Conservation (phyloP, 2,888 invertebrate species). For the Onthophagus sagittarius region DNA sequence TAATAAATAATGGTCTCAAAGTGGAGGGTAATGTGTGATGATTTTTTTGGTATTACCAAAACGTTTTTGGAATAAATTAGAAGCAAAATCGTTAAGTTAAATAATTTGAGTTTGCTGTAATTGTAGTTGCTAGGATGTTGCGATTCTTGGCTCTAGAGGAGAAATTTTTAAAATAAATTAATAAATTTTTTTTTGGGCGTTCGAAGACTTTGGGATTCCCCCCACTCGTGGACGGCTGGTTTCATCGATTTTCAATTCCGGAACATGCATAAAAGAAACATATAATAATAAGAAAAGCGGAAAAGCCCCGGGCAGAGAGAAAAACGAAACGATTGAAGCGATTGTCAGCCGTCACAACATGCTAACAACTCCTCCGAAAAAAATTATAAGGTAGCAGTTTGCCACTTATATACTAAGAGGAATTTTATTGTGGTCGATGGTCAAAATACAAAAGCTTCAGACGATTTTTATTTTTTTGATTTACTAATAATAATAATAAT, state of each 20-base stretch:
- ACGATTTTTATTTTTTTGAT: conserved; percentile 9
- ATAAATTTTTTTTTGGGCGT: neutral
- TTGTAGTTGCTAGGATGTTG: conserved; percentile 54
- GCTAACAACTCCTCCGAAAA: conserved; percentile 47
- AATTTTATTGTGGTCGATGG: conserved; percentile 16
- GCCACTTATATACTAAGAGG: conserved; percentile 33
- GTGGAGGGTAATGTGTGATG: conserved; percentile 19
- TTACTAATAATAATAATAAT: neutral
- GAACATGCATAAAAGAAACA: conserved; percentile 21
- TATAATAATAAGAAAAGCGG: conserved; percentile 13
- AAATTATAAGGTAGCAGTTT: conserved; percentile 45
- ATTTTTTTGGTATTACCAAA: conserved; percentile 14
- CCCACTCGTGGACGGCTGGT: conserved; percentile 15
- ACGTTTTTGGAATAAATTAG: neutral
- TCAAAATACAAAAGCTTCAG: conserved; percentile 33
- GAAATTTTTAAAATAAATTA: conserved; percentile 14
- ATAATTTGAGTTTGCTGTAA: conserved; percentile 38
- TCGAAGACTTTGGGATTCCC: conserved; percentile 4
- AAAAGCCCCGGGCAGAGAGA: conserved; percentile 24
- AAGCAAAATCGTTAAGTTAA: conserved; percentile 28
- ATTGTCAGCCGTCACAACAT: conserved; percentile 49
- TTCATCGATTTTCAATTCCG: conserved; percentile 6
- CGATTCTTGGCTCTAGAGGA: conserved; percentile 38
- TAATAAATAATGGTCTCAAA: conserved; percentile 7
- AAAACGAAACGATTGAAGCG: conserved; percentile 26